Base-by-base conservation (phyloP, 1,140 invertebrate genomes). In the Listronotus bonariensis region DNA sequence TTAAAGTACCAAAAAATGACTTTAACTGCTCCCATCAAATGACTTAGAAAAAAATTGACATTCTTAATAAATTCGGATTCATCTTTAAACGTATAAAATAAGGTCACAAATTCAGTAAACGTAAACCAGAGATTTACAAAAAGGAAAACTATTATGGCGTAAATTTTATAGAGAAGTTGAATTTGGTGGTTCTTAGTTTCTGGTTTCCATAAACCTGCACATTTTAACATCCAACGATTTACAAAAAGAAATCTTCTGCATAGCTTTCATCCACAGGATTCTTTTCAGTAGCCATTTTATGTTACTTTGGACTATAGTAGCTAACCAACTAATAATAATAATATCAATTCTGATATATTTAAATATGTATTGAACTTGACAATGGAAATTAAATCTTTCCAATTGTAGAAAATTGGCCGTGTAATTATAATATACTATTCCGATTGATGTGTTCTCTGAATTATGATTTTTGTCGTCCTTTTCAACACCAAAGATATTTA, bases 91-190 rank as follows among this genome's bases (percentile, higher is more conserved):
- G 72, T 74, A 41, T 69, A 69, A 43, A 68, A 64, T 8, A 75
- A 31, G 31, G 71, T 71, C 8, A 74, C 26, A 54, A 74, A 73
- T 48, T 75, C 72, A 1, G 75, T 75, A 6, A 42, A 46, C 0
- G 74, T 73, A 43, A 74, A 75, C 61, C 66, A 75, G n/a, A 75
- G 1, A 51, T 74, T 73, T 6, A 74, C 72, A 46, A 74, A 74
- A 36, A 73, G 17, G 52, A 75, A 74, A 3, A 74, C 72, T 0
- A 67, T 15, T 14, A 67, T 62, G 10, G 66, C 67, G 56, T 75
- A 76, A 3, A 67, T 32, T n/a, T 62, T 71, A 59, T 72, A 74
- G 6, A 68, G 18, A 1, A 59, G 38, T 48, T 68, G 65, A 14
- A 69, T 38, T 0, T 51, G 15, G 65, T 62, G 57, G 20, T 69